Evolutionary conservation across 1,140 invertebrate genomes (phyloP), one percentile per base, ranked within the genome.

Genomic region (Ooceraea biroi): DNA sequence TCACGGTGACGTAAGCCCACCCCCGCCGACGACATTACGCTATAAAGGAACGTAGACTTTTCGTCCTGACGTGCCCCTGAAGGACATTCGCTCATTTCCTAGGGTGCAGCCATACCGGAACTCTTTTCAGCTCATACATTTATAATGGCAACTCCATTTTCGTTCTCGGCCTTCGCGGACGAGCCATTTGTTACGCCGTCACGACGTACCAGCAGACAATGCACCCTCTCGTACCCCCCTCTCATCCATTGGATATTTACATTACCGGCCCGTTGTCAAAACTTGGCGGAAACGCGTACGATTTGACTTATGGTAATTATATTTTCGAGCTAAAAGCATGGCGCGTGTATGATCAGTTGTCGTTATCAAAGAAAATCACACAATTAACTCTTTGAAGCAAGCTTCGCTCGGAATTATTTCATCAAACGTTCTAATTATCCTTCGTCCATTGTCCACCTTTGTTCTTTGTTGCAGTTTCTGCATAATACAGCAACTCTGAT

Each of bases 31-130:
- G 55, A 30, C 63, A 25, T 41, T 57, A 57, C 52, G 57, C 68
- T 66, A 30, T 50, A 8, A 10, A 4, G n/a, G n/a, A 74, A 52
- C 36, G n/a, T 14, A 50, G 48, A 80, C 76, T 73, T 83, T 63
- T 83, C 71, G 22, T 46, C 69, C 25, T 76, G 73, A 52, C 63
- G 84, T 44, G 22, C 36, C 19, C 68, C 22, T 61, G 27, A 74
- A 82, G 83, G 77, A 82, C 83, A 55, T 82, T 61, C 84, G 50
- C 61, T 84, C 73, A 61, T 84, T 78, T 80, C 76, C 76, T 80
- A 69, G 76, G 50, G 22, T 41, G 41, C 27, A 25, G 19, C 19
- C 52, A 27, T 66, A 71, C 48, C 48, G 48, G 58, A 85, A 85
- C 63, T n/a, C n/a, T 85, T 86, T 71, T n/a, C 14, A 58, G 58